Percentiles rank a stretch among this genome's conserved stretches.
These are phyloP conservation scores for Drosophila ambigua DNA, from an alignment of 1,140 invertebrate species.

Conservation along the genomic window DNA sequence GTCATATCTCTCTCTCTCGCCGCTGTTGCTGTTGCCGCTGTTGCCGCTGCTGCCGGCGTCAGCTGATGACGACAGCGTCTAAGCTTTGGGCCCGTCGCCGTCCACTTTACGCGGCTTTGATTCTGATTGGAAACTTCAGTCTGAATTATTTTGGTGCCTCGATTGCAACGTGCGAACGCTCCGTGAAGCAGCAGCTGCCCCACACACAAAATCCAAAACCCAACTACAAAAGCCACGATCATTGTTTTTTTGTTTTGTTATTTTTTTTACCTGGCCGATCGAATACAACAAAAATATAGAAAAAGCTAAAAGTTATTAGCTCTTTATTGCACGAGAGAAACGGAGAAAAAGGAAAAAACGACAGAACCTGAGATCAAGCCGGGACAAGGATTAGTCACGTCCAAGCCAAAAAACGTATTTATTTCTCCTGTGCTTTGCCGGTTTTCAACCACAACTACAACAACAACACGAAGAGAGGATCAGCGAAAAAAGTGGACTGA, in stretches of 20 bases:
- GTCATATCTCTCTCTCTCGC: slow-evolving; percentile 66
- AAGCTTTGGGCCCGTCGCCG: slow-evolving; percentile 47
- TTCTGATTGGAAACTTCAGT: slow-evolving; percentile 82
- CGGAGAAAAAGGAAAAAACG: slow-evolving; percentile 18
- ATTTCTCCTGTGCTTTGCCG: slow-evolving; percentile 51
- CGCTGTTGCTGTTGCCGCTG: slow-evolving; percentile 20
- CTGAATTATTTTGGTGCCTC: slow-evolving; percentile 83
- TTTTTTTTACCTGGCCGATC: slow-evolving; percentile 33
- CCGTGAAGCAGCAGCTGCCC: slow-evolving; percentile 36
- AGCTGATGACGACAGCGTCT: slow-evolving; percentile 47
- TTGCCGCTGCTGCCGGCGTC: slow-evolving; percentile 19
- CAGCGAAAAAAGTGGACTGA: slow-evolving; percentile 8
- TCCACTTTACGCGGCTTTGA: slow-evolving; percentile 78
- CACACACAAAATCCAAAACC: slow-evolving; percentile 20
- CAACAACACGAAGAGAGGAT: slow-evolving; percentile 27
- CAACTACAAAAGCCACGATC: slow-evolving; percentile 21
- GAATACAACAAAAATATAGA: background rate
- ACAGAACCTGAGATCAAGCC: slow-evolving; percentile 23
- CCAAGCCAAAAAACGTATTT: slow-evolving; percentile 36
- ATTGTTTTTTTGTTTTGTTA: slow-evolving; percentile 51
- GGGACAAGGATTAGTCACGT: slow-evolving; percentile 64
- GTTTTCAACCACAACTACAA: slow-evolving; percentile 30
- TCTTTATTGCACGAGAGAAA: no score
- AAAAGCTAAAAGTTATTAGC: slow-evolving; percentile 10
- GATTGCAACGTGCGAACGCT: slow-evolving; percentile 81